These are phyloP conservation scores for Hyalella azteca DNA, from an alignment of 2,888 invertebrate species.

Conservation along the genomic window DNA sequence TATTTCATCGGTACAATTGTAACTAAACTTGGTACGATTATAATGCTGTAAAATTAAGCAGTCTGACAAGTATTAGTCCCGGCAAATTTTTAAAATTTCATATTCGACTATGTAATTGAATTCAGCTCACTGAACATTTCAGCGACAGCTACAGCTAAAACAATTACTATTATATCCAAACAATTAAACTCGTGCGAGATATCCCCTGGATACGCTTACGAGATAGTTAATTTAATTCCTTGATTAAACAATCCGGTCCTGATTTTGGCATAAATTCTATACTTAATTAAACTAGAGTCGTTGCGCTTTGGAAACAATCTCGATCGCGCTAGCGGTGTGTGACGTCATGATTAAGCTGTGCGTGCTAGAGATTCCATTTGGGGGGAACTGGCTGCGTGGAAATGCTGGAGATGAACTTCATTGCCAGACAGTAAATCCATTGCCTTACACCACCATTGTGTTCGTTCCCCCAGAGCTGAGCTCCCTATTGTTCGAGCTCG, in stretches of 20 bases:
- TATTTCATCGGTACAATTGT: too few relatives aligned
- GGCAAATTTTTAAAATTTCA: too few relatives aligned
- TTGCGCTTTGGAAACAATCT: not conserved
- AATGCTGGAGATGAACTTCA: not conserved
- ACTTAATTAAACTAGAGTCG: constrained; percentile 9
- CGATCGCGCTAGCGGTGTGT: not conserved
- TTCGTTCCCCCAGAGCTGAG: not conserved
- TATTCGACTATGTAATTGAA: too few relatives aligned
- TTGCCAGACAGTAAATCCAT: not conserved
- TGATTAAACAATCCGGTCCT: not conserved
- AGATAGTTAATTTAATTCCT: not conserved
- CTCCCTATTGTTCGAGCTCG: not conserved
- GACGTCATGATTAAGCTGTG: constrained; percentile 12
- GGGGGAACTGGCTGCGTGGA: not conserved
- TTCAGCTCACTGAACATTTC: too few relatives aligned
- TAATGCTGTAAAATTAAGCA: too few relatives aligned
- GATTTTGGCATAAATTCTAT: not conserved
- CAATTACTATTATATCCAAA: too few relatives aligned
- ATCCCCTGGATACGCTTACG: too few relatives aligned
- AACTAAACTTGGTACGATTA: too few relatives aligned
- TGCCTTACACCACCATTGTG: not conserved
- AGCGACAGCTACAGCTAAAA: too few relatives aligned
- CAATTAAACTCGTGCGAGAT: too few relatives aligned
- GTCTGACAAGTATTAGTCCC: too few relatives aligned
- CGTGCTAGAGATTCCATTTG: not conserved